A percentile compares a stretch with the other conserved stretches of the same genome.
Evolutionary conservation across 2,113 vertebrate genomes (phyloP).

Genomic region (Sylvilagus bachmani): DNA sequence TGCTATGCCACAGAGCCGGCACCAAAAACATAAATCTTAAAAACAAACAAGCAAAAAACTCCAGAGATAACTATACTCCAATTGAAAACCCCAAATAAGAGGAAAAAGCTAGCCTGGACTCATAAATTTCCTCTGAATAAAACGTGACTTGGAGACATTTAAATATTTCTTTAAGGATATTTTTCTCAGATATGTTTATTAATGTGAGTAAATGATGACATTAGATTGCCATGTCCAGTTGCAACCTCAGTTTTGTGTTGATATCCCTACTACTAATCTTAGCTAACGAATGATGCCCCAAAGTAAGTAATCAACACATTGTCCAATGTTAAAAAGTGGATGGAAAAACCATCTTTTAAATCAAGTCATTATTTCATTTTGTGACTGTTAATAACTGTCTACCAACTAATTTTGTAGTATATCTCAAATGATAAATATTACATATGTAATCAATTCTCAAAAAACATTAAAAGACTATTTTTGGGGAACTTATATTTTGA

Average conservation of each 20-base stretch:
- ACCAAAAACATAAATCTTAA: neutral
- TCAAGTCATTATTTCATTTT: conserved; percentile 5
- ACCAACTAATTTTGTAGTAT: neutral
- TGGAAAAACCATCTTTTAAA: neutral
- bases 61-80: neutral
- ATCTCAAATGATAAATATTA: conserved; percentile 25
- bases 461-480: neutral
- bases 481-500: conserved; percentile 9
- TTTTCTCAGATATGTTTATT: neutral
- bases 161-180: neutral
- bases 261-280: neutral
- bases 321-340: neutral
- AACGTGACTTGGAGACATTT: neutral
- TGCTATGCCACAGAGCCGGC: too few relatives aligned
- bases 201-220: neutral
- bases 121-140: neutral
- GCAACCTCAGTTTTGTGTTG: neutral
- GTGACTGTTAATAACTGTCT: neutral
- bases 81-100: neutral
- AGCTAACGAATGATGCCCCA: neutral
- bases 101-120: neutral
- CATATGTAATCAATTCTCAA: neutral
- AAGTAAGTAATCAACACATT: neutral
- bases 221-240: neutral
- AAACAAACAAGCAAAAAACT: neutral